Base-by-base conservation (phyloP, 1,140 invertebrate genomes). In the Calephelis nemesis region DNA sequence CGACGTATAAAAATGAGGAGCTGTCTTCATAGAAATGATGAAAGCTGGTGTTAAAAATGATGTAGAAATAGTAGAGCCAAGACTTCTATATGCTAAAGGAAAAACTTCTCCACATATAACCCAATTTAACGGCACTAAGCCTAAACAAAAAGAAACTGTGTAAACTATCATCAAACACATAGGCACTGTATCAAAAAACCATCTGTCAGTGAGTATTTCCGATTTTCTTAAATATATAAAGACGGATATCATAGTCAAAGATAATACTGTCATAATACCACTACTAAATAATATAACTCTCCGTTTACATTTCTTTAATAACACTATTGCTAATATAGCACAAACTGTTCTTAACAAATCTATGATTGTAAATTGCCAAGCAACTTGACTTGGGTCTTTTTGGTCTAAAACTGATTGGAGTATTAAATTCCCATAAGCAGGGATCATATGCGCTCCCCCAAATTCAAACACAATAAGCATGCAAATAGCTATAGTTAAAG, bases 91-190 rank as follows among this genome's bases (percentile, higher is more conserved):
- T 5, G 85, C 86, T 70, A 91, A 75, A 6, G 89, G 89, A 69
- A 91, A 91, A 9, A 91, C 83, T 82, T 91, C 89, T 0, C 89
- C 89, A 72, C 89, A 91, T 64, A 91, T 90, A 9, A 91, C 89
- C 89, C 89, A 91, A 69, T 87, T 91, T 11, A 91, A 72, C 10
- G 89, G 82, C 5, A 88, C 89, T 67, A 90, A 70, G 42, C 89
- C 89, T 77, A 90, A 82, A 78, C 87, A 90, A 70, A 91, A 91
- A 0, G 83, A 85, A 47, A 90, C 72, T 62, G 78, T 85, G 30
- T 91, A 91, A 10, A 84, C 42, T 19, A 90, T 70, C 84, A 91
- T 90, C 60, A 91, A 80, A 63, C 70, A 69, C 82, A 91, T 86
- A 15, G 87, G 89, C 15, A 89, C 62, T 19, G 76, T 71, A 49